Evolutionary conservation across 2,113 vertebrate species (phyloP), one percentile per base, ranked within the genome.

Genomic region (Otis tarda): DNA sequence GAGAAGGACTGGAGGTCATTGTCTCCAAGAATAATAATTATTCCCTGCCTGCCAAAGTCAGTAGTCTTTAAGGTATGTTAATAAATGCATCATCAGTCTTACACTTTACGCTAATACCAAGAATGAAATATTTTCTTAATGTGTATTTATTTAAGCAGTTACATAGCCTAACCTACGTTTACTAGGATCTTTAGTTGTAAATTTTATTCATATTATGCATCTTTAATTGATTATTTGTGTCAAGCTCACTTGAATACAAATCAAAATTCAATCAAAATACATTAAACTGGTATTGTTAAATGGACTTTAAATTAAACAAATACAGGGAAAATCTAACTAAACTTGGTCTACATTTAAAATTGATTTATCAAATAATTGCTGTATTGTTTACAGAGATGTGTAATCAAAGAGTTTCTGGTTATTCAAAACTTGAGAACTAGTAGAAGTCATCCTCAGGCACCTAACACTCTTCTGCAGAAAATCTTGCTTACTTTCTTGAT

Each of bases 261-360:
- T 83, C 77, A 80, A 96, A 89, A 94, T 61, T 64, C 33, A 70
- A 77, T 70, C 64, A 89, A 86, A 89, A 81, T 22, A 23, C 16
- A n/a, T 59, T 73, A 35, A 89, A 77, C 31, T 23, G 39, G 25
- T 49, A 45, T 31, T 70, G 55, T 67, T 67, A 76, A 86, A 77
- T 81, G 56, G 87, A 37, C 55, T 83, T 91, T 33, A 70, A 87
- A 70, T 89, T 74, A 53, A 57, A 14, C 0, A 0, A 22, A 25
- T 31, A n/a, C 24, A 77, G 60, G 23, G 28, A 37, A 61, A 80
- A 70, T 45, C 63, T 65, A 7, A 65, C 39, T 68, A 37, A 80
- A 65, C 30, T 77, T 11, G 0, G 12, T 35, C 50, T 87, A 35
- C 7, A 41, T 53, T 80, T 79, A 25, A 69, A 69, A 83, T 12